Conservation (phyloP, 2,888 invertebrate species). For the Epicampocera succincta region DNA sequence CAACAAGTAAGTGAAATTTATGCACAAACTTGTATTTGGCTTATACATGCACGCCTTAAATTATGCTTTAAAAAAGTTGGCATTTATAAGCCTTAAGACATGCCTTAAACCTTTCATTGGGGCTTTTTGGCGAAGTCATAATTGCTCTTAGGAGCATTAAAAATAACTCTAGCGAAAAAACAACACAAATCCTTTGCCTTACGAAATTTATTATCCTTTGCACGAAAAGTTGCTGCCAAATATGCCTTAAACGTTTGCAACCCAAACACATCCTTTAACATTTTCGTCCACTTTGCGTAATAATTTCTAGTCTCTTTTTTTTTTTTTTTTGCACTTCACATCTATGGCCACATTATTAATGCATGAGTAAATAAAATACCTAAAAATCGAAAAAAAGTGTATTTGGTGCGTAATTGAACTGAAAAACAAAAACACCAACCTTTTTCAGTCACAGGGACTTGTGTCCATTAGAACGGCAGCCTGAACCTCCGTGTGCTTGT, state of each 20-base stretch:
- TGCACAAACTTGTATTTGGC: not conserved
- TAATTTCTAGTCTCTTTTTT: not conserved
- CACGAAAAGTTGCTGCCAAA: slow-evolving; percentile 50
- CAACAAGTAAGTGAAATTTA: slow-evolving; percentile 79
- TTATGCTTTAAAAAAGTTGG: not conserved
- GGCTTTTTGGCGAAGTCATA: not conserved
- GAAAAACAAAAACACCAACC: slow-evolving; percentile 19
- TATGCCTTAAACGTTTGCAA: slow-evolving; percentile 36
- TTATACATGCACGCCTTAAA: not conserved
- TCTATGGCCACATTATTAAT: slow-evolving; percentile 50
- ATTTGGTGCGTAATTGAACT: slow-evolving; percentile 56
- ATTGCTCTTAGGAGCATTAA: not conserved
- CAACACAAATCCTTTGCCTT: not conserved
- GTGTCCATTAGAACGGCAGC: not conserved
- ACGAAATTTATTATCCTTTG: slow-evolving; percentile 54
- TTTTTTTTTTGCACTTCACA: slow-evolving; percentile 41
- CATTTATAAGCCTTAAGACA: not conserved
- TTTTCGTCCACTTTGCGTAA: not conserved
- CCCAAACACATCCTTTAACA: slow-evolving; percentile 6
- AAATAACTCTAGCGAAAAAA: not conserved
- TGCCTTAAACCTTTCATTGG: not conserved
- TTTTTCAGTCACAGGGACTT: slow-evolving; percentile 9
- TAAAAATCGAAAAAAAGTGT: slow-evolving; percentile 59
- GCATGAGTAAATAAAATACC: slow-evolving; percentile 53
- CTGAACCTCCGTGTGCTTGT: not conserved